These are phyloP conservation scores for Forficula auricularia DNA, from an alignment of 1,140 invertebrate species.

Conservation along the genomic window DNA sequence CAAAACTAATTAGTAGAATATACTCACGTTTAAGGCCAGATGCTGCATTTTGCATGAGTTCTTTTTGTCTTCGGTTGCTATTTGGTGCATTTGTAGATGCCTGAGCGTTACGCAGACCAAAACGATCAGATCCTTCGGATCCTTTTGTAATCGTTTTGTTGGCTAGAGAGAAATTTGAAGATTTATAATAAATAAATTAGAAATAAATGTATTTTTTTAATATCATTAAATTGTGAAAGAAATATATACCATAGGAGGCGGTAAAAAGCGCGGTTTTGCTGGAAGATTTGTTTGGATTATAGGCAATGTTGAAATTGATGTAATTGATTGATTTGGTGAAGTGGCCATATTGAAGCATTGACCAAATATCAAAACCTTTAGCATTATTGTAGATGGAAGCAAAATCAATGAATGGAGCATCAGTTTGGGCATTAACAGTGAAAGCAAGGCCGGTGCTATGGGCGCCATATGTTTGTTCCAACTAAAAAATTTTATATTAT, in stretches of 20 bases:
- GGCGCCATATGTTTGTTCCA: conserved; percentile 12
- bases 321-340: conserved; percentile 14
- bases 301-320: conserved; percentile 12
- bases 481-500: conserved; percentile 1
- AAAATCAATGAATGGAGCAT: conserved; percentile 22
- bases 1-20: neutral
- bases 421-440: conserved; percentile 29
- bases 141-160: neutral
- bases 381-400: conserved; percentile 11
- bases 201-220: neutral
- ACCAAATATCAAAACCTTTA: conserved; percentile 16
- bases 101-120: conserved; percentile 9
- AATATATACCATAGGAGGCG: conserved; percentile 14
- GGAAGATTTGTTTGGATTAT: conserved; percentile 15
- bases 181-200: neutral
- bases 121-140: neutral
- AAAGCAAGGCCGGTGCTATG: conserved; percentile 26
- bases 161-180: neutral
- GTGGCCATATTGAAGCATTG: conserved; percentile 13
- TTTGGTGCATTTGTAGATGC: conserved; percentile 20
- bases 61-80: conserved; percentile 26
- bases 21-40: conserved; percentile 25
- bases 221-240: conserved; percentile 3
- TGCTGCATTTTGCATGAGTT: conserved; percentile 29
- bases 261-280: conserved; percentile 15